Conservation (phyloP, 2,797 vertebrate genomes). For the Alectoris magna region DNA sequence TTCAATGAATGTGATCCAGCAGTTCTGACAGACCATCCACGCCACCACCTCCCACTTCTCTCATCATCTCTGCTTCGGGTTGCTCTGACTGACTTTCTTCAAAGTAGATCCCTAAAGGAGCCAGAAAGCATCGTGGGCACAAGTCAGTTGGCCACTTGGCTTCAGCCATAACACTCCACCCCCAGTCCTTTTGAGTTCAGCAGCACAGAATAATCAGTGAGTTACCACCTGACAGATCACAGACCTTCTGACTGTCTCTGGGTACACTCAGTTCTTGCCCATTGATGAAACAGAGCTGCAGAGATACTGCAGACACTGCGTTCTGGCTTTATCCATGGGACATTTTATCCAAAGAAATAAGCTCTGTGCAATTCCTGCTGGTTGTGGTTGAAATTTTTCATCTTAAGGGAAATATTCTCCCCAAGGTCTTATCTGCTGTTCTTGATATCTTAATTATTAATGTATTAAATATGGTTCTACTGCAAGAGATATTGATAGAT, state of each 20-base stretch:
- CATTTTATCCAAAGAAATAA: background rate
- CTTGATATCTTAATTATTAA: background rate
- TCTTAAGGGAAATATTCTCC: background rate
- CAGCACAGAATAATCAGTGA: background rate
- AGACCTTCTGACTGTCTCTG: background rate
- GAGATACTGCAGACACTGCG: background rate
- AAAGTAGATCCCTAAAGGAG: background rate
- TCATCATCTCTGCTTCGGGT: background rate
- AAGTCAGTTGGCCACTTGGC: background rate
- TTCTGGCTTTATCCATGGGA: background rate
- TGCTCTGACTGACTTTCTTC: background rate
- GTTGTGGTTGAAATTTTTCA: background rate
- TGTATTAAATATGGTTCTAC: background rate
- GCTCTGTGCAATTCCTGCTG: background rate
- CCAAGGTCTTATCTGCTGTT: background rate
- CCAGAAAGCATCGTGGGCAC: background rate
- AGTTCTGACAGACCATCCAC: background rate
- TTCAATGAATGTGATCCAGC: background rate
- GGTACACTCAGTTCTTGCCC: background rate
- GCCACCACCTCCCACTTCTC: background rate
- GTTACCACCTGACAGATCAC: background rate
- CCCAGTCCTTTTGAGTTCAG: background rate
- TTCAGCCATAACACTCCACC: background rate
- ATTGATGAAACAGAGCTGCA: background rate
- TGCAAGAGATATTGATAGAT: background rate